Evolutionary conservation across 1,140 invertebrate genomes (phyloP).

Genomic region (Tetramorium alpestre): DNA sequence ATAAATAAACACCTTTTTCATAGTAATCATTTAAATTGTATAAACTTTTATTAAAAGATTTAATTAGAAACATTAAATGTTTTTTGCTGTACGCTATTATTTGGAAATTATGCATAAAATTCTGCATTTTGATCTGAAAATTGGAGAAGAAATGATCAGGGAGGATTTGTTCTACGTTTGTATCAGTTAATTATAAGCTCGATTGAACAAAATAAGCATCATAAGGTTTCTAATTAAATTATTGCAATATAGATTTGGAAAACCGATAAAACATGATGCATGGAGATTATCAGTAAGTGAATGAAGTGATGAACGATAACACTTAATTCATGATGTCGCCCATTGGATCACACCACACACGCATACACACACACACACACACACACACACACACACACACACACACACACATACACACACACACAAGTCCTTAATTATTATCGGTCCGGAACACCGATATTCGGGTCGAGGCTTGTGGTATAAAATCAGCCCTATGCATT

Average conservation of each 20-base stretch:
- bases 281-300: constrained; percentile 25
- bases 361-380: no score
- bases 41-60: not conserved
- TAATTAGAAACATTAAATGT: constrained; percentile 5
- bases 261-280: not conserved
- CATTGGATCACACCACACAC: constrained; percentile 5
- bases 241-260: not conserved
- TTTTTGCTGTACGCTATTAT: not conserved
- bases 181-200: not conserved
- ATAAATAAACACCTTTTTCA: not conserved
- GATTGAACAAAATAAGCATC: not conserved
- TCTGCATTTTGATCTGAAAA: not conserved
- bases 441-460: constrained; percentile 42
- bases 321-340: constrained; percentile 44
- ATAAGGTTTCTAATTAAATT: constrained; percentile 34
- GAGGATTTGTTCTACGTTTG: not conserved
- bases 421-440: constrained; percentile 54
- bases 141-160: no score
- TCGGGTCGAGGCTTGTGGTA: constrained; percentile 17
- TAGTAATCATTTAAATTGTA: not conserved
- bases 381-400: not conserved
- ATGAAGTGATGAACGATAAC: constrained; percentile 26
- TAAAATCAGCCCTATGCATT: constrained; percentile 55
- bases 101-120: not conserved
- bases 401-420: no score